Base-by-base conservation (phyloP, 2,888 invertebrate species). In the Leucophenga montana region DNA sequence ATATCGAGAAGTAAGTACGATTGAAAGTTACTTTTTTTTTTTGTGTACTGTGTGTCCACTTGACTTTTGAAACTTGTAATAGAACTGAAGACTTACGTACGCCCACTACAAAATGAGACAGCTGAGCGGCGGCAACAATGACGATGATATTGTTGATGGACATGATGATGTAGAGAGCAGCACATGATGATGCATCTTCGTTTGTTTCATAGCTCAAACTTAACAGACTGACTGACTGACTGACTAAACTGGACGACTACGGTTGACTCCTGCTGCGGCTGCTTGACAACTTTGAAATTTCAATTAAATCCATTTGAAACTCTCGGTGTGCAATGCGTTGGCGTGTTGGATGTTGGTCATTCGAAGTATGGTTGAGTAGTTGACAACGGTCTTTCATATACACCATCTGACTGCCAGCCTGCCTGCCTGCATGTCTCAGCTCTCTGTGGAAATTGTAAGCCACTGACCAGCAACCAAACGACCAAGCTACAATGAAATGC, bases 281-380 rank as follows among this genome's bases (percentile, higher is more conserved):
- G 73, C 83, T 79, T 83, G 84, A 84, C 84, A 84, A 84, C 76
- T 82, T 82, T 84, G 82, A 82, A 82, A 82, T 82, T 82, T 84
- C 82, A 83, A 84, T 82, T 84, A 82, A 84, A 84, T 77, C 81
- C 85, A 84, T 83, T 82, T 83, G 83, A 81, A 82, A 31, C 83
- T 82, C 83, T 77, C 84, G 81, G 77, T 73, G 68, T 33, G 39
- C 18, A 61, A 44, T 20, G 44, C 61, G 48, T 59, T 14, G 57
- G 31, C 14, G 62, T 64, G 67, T 66, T 65, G 72, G 75, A 46
- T 27, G 56, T 71, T 70, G 69, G 67, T 39, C 68, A 64, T 71
- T 57, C 27, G 27, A 57, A 31, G 4, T 27, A 27, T 27, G 27
- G 3, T 27, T 27, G 27, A 27, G 27, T 27, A 27, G n/a, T n/a